Percentiles rank a stretch among this genome's conserved stretches.
Evolutionary conservation across 2,797 vertebrate genomes (phyloP).

Genomic region (Rhinoraja longicauda): DNA sequence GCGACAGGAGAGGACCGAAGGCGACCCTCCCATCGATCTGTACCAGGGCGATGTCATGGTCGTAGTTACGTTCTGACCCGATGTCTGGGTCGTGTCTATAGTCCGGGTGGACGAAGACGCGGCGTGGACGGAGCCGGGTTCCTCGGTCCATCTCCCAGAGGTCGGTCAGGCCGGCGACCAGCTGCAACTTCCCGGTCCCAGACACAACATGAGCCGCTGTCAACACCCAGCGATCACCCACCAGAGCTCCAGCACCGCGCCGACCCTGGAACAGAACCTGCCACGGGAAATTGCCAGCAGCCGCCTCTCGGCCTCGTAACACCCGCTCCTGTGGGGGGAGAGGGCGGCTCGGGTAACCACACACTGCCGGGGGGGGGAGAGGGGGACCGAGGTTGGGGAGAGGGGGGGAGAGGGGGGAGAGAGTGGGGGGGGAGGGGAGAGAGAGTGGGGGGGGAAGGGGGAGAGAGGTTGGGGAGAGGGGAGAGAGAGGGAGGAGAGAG

Average conservation of each 20-base stretch:
- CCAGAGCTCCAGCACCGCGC: slow-evolving; percentile 69
- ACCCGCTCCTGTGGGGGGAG: slow-evolving; percentile 52
- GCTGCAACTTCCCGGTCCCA: not conserved
- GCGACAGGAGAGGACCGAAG: slow-evolving; percentile 62
- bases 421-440: fast-evolving
- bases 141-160: not conserved
- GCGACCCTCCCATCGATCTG: slow-evolving; percentile 60
- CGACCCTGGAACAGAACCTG: slow-evolving; percentile 57
- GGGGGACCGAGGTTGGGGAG: too few relatives aligned
- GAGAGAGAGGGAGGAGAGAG: fast-evolving
- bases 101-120: slow-evolving; percentile 67
- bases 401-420: fast-evolving
- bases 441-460: slow-evolving; percentile 45
- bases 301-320: slow-evolving; percentile 60
- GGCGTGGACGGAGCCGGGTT: slow-evolving; percentile 51
- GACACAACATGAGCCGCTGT: slow-evolving; percentile 82
- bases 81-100: not conserved
- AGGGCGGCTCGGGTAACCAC: slow-evolving; percentile 58
- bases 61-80: slow-evolving; percentile 45
- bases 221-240: slow-evolving; percentile 80
- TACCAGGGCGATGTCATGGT: slow-evolving; percentile 83
- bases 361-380: slow-evolving; percentile 58
- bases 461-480: not conserved
- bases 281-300: slow-evolving; percentile 72
- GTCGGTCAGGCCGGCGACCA: slow-evolving; percentile 50